Evolutionary conservation across 2,113 vertebrate species (phyloP).

Genomic region (Sterrhoptilus dennistouni): DNA sequence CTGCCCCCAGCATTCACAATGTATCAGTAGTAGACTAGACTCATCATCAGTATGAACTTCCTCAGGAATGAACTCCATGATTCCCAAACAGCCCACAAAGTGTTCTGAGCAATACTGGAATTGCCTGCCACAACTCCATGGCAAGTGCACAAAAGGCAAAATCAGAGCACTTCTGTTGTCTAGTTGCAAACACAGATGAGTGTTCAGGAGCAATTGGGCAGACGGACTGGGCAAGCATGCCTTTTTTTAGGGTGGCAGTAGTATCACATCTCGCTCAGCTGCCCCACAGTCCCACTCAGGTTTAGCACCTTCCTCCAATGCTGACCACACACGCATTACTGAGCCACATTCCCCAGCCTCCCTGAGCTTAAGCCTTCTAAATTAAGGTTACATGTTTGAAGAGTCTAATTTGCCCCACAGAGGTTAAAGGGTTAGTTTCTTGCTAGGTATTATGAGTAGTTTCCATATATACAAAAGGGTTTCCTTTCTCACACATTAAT

Average conservation of each 20-base stretch:
- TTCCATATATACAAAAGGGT: accelerated
- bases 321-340: neutral
- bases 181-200: neutral
- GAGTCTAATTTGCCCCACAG: neutral
- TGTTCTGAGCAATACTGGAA: neutral
- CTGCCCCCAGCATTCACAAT: neutral
- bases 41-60: neutral
- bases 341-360: neutral
- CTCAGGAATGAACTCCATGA: neutral
- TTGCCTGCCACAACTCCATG: neutral
- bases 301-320: neutral
- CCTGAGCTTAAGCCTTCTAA: neutral
- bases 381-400: neutral
- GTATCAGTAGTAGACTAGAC: neutral
- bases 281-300: accelerated
- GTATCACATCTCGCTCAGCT: accelerated
- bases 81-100: neutral
- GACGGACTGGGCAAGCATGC: neutral
- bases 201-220: neutral
- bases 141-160: neutral
- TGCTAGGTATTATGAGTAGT: neutral
- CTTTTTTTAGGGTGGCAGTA: neutral
- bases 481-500: neutral
- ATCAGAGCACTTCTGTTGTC: neutral
- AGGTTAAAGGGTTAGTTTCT: neutral